Evolutionary conservation across 1,140 invertebrate species (phyloP), one percentile per base, ranked within the genome.

Genomic region (Rhyacophila brunnea): DNA sequence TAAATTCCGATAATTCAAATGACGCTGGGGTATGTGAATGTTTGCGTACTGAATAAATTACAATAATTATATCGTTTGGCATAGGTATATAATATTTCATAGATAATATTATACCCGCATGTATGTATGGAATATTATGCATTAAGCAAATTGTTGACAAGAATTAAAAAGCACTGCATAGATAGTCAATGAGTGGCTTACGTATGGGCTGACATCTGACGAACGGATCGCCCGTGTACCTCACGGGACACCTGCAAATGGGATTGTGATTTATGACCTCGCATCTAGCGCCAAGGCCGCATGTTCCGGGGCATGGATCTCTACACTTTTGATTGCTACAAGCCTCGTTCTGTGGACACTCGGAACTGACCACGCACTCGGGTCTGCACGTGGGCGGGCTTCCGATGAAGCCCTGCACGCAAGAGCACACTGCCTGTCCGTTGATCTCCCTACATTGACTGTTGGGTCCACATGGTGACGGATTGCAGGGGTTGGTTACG

Each of bases 231-330:
- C 85, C 85, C 44, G 75, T 73, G 67, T 79, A 85, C 49, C 80
- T 81, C 20, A 73, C 66, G 7, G 80, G 70, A 67, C 86, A 87
- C 32, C 71, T 74, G 68, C 86, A 87, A 38, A 82, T 82, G 3
- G 85, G 83, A 58, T 73, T 81, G 62, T 87, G 83, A 66, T 83
- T 84, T 61, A 80, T 75, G 2, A 85, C 81, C 60, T 74, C 69
- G 67, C 86, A 88, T 58, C 81, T 75, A 5, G 85, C 80, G 67
- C 79, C 80, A 9, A 83, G 68, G 9, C 84, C 85, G 66, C 86
- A 88, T n/a, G 81, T 81, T 14, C 84, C 84, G 14, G 81, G 80
- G 67, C 84, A 86, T 32, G 85, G 85, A 69, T 87, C 81, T 61
- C 68, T 73, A 72, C 85, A 87, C 70, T 82, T 84, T 67, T 83